phyloP scores from a whole-genome alignment of 2,113 vertebrate species.

The Neodon shergylaensis region DNA sequence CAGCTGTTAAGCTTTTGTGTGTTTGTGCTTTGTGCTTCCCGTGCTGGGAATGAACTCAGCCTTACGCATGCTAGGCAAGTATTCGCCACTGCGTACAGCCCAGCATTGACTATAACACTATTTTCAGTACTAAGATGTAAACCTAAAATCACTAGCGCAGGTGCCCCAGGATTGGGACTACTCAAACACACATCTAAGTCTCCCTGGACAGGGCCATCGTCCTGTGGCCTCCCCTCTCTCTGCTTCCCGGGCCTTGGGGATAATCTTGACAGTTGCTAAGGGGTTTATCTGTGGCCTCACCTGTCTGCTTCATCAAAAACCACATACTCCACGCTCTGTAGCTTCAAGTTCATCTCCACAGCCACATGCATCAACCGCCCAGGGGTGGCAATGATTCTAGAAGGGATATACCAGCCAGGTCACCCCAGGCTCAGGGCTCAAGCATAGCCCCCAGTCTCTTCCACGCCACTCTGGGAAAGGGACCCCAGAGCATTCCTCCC shows the following conservation, averaged over 20 bases:
- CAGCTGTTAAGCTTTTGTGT: neutral
- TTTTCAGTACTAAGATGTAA: neutral
- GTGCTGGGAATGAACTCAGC: neutral
- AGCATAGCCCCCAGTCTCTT: rapidly evolving
- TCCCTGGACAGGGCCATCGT: neutral
- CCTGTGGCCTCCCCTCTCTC: rapidly evolving
- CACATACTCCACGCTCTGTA: constrained; percentile 94
- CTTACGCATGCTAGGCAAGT: neutral
- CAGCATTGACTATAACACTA: no score
- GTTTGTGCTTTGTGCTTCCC: neutral
- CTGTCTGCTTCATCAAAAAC: constrained; percentile 98
- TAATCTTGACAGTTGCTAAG: rapidly evolving
- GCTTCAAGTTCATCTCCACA: constrained; percentile 95
- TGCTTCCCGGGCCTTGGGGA: rapidly evolving
- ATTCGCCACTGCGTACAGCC: neutral
- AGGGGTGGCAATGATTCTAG: constrained; percentile 97
- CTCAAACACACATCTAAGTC: rapidly evolving
- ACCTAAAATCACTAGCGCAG: neutral
- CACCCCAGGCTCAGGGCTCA: neutral
- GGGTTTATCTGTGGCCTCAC: constrained; percentile 80
- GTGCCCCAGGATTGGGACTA: no score
- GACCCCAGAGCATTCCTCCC: neutral
- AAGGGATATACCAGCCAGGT: neutral
- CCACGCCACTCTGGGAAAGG: neutral
- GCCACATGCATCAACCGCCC: constrained; percentile 96